Conservation (phyloP, 2,888 invertebrate species). For the Ceramica pisi region DNA sequence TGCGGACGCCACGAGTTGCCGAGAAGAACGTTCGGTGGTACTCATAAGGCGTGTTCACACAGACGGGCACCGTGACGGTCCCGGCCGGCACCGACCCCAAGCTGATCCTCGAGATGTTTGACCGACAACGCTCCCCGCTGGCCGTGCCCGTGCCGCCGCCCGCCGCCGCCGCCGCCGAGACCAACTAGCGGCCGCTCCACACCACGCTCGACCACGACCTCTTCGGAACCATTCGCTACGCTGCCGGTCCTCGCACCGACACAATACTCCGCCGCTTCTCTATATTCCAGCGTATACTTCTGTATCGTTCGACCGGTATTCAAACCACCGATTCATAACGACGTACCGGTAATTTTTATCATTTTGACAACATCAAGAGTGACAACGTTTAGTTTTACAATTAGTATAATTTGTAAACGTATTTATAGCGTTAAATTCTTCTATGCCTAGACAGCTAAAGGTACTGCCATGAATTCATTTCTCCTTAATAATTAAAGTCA, state of each 20-base stretch:
- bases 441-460: conserved; percentile 70
- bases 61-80: conserved; percentile 90
- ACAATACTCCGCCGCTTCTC: conserved; percentile 40
- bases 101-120: conserved; percentile 90
- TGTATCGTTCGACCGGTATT: conserved; percentile 59
- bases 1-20: conserved; percentile 84
- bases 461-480: conserved; percentile 70
- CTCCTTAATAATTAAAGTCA: conserved; percentile 50
- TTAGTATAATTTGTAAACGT: conserved; percentile 62
- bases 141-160: conserved; percentile 82
- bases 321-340: conserved; percentile 68
- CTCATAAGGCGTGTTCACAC: conserved; percentile 81
- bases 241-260: conserved; percentile 31
- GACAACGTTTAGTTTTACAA: conserved; percentile 57
- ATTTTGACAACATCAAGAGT: conserved; percentile 59
- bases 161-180: conserved; percentile 70
- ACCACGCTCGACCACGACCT: conserved; percentile 26
- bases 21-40: conserved; percentile 89
- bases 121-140: conserved; percentile 87
- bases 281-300: conserved; percentile 36
- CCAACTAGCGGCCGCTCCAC: conserved; percentile 64
- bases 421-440: conserved; percentile 50
- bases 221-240: conserved; percentile 39
- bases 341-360: conserved; percentile 59
- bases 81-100: conserved; percentile 90